These are phyloP conservation scores for Hyperoplus lanceolatus DNA, from an alignment of 2,797 vertebrate genomes.

Conservation along the genomic window DNA sequence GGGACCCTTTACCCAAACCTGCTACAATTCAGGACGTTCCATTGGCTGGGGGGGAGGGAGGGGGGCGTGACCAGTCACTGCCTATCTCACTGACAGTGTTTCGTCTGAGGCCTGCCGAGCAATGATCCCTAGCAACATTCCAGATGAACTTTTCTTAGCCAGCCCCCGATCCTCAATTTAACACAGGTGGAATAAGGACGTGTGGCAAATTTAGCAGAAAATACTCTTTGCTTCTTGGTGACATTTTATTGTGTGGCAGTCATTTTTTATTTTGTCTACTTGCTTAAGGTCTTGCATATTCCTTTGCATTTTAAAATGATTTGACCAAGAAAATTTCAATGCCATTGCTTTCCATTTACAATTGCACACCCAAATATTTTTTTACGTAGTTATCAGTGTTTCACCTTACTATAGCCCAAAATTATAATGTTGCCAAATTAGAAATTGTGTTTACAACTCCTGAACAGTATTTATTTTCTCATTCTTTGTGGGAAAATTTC, in stretches of 20 bases:
- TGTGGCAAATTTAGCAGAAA: slow-evolving; percentile 75
- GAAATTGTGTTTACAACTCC: slow-evolving; percentile 70
- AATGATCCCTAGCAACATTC: slow-evolving; percentile 87
- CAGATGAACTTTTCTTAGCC: slow-evolving; percentile 85
- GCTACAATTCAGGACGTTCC: slow-evolving; percentile 83
- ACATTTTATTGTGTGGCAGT: slow-evolving; percentile 78
- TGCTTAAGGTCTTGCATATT: slow-evolving; percentile 72
- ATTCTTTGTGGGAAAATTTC: slow-evolving; percentile 49
- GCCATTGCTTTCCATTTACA: slow-evolving; percentile 56
- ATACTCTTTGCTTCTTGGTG: slow-evolving; percentile 67
- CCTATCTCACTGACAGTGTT: slow-evolving; percentile 86
- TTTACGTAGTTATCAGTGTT: slow-evolving; percentile 74
- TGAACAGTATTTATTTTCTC: slow-evolving; percentile 75
- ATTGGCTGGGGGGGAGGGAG: slow-evolving; percentile 81
- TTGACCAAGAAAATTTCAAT: slow-evolving; percentile 67
- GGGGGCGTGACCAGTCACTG: slow-evolving; percentile 82
- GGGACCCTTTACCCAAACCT: slow-evolving; percentile 71
- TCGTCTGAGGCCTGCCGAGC: slow-evolving; percentile 84
- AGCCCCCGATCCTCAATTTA: slow-evolving; percentile 73
- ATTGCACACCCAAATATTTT: slow-evolving; percentile 56
- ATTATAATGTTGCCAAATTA: slow-evolving; percentile 79
- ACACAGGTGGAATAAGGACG: slow-evolving; percentile 78
- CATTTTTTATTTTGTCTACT: slow-evolving; percentile 73
- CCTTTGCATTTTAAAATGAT: slow-evolving; percentile 69
- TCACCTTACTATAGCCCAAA: slow-evolving; percentile 51